Evolutionary conservation across 2,888 invertebrate species (phyloP).

Genomic region (Melinaea menophilus): DNA sequence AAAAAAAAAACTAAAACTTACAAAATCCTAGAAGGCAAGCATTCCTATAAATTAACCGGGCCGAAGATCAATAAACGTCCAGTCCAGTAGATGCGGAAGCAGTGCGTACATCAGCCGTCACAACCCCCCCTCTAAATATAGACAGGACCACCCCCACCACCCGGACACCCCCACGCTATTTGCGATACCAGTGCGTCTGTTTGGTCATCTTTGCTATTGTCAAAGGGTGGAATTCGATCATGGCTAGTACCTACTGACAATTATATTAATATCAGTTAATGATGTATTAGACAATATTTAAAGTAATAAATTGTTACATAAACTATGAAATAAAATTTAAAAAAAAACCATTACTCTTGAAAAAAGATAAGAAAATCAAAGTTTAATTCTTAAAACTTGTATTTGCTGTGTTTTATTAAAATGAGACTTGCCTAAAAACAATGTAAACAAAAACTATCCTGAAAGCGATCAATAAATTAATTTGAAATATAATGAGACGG

Average conservation of each 20-base stretch:
- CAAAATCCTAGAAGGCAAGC: not conserved
- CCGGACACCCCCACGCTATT: not conserved
- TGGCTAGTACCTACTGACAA: too few relatives aligned
- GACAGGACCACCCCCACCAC: slow-evolving; percentile 16
- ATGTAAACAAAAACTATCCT: not conserved
- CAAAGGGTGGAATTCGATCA: not conserved
- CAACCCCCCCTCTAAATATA: slow-evolving; percentile 34
- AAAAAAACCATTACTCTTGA: too few relatives aligned
- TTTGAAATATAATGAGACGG: slow-evolving; percentile 21
- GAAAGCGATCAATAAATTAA: slow-evolving; percentile 22
- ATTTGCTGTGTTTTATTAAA: too few relatives aligned
- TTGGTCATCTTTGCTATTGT: slow-evolving; percentile 4
- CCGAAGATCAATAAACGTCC: slow-evolving; percentile 3
- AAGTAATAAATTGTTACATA: too few relatives aligned
- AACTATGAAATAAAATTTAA: too few relatives aligned
- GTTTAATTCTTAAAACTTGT: too few relatives aligned
- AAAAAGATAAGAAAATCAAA: too few relatives aligned
- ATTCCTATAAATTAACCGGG: slow-evolving; percentile 6
- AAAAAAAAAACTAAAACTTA: not conserved
- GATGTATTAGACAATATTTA: too few relatives aligned
- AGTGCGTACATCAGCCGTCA: slow-evolving; percentile 16
- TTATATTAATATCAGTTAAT: too few relatives aligned
- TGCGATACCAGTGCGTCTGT: slow-evolving; percentile 9
- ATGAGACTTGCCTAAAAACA: not conserved
- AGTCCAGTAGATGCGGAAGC: slow-evolving; percentile 7